Evolutionary conservation across 53 echinoderm and acorn worm genomes (phyloP).

Genomic region (Patiria pectinifera): DNA sequence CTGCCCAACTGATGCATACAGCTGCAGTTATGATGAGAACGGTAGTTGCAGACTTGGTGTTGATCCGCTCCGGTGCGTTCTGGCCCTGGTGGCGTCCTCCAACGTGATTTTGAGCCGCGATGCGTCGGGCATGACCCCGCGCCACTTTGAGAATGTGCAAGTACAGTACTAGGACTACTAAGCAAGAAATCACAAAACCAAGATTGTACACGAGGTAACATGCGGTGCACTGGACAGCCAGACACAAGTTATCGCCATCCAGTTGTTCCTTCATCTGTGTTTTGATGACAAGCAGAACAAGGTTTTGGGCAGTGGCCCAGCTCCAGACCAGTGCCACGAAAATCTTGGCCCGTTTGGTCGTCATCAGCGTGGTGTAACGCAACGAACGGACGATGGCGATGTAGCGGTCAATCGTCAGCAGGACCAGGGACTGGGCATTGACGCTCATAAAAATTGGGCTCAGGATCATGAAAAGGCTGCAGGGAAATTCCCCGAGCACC

Average conservation of each 20-base stretch:
- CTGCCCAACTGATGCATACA: constrained; percentile 9
- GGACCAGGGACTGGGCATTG: constrained; percentile 10
- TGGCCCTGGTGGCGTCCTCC: neutral
- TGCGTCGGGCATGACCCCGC: constrained; percentile 31
- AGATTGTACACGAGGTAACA: neutral
- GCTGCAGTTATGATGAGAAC: constrained; percentile 30
- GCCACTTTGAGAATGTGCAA: constrained; percentile 42
- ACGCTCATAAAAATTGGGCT: neutral
- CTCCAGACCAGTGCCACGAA: constrained; percentile 30
- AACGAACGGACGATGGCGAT: constrained; percentile 45
- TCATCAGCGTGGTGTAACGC: constrained; percentile 47
- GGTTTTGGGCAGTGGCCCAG: neutral
- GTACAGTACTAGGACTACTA: constrained; percentile 38
- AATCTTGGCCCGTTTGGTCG: constrained; percentile 29
- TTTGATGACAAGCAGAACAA: neutral
- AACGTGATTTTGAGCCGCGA: constrained; percentile 15
- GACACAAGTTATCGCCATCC: neutral
- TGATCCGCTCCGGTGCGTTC: neutral
- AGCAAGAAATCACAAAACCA: neutral
- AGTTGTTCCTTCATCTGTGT: neutral
- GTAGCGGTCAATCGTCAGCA: constrained; percentile 46
- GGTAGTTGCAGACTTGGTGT: constrained; percentile 44
- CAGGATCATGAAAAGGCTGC: neutral
- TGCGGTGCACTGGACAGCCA: neutral
- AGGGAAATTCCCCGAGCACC: constrained; percentile 8